Percentiles rank a stretch among this genome's conserved stretches.
Conservation (phyloP, 64 coral and sea anemone species). For the Porites lutea region DNA sequence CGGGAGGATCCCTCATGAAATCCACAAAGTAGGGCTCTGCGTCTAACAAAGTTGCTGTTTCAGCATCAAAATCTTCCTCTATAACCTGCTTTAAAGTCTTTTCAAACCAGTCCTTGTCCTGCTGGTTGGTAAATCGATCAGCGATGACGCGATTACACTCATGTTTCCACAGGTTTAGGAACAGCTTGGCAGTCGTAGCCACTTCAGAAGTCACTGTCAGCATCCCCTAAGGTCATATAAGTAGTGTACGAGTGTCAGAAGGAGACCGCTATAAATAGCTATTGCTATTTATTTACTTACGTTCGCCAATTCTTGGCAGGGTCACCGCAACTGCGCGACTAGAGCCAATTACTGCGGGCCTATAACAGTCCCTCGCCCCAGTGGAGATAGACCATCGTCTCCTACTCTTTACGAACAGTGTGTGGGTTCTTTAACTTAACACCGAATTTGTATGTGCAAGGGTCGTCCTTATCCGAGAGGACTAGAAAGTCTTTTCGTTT, state of each 20-base stretch:
- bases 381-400: too few relatives aligned
- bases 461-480: too few relatives aligned
- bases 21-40: conserved; percentile 96
- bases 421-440: too few relatives aligned
- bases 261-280: not conserved
- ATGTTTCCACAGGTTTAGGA: conserved; percentile 93
- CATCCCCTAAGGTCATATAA: conserved; percentile 70
- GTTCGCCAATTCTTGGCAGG: too few relatives aligned
- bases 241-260: not conserved
- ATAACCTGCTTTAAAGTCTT: conserved; percentile 69
- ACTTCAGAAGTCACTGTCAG: conserved; percentile 91
- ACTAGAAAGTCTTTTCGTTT: too few relatives aligned
- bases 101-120: conserved; percentile 96
- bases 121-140: conserved; percentile 91
- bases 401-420: too few relatives aligned
- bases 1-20: conserved; percentile 95
- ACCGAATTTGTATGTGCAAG: too few relatives aligned
- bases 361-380: too few relatives aligned
- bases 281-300: too few relatives aligned
- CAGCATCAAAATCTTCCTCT: conserved; percentile 89
- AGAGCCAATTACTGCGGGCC: too few relatives aligned
- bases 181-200: conserved; percentile 31
- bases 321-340: too few relatives aligned
- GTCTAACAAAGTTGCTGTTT: conserved; percentile 27
- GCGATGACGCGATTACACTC: conserved; percentile 93